Evolutionary conservation across 2,113 vertebrate genomes (phyloP).

Genomic region (Asarcornis scutulata): DNA sequence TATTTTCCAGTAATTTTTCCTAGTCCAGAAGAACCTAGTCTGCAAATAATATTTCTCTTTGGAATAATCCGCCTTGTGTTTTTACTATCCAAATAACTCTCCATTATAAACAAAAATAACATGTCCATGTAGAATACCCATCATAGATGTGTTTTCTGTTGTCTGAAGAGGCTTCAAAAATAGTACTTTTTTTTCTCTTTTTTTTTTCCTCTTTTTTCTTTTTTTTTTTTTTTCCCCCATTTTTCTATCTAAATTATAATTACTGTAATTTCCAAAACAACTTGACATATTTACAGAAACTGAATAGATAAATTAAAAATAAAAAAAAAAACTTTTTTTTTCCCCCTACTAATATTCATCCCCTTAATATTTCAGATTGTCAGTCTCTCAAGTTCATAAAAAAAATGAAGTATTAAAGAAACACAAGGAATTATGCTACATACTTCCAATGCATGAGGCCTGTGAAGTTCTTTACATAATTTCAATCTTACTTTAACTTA

Average conservation of each 20-base stretch:
- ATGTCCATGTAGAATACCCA: background rate
- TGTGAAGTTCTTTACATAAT: background rate
- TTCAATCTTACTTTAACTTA: constrained; percentile 43
- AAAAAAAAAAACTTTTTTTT: background rate
- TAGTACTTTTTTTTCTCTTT: background rate
- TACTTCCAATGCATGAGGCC: background rate
- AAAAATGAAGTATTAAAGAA: background rate
- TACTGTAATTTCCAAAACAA: background rate
- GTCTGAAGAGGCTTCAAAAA: background rate
- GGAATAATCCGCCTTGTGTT: background rate
- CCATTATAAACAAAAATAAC: background rate
- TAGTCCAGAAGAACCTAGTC: background rate
- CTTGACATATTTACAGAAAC: background rate
- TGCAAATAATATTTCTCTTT: background rate
- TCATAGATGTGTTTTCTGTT: background rate
- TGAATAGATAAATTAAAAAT: too few species aligned
- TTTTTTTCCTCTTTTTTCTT: background rate
- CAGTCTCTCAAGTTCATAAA: background rate
- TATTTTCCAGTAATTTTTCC: background rate
- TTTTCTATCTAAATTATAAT: background rate
- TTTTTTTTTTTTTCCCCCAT: accelerated
- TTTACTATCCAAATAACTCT: background rate
- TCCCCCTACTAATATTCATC: background rate
- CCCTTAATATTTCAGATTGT: background rate
- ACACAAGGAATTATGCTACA: background rate